Percentiles rank a stretch among this genome's conserved stretches.
Conservation (phyloP, 2,888 invertebrate genomes). For the Lomographa bimaculata region DNA sequence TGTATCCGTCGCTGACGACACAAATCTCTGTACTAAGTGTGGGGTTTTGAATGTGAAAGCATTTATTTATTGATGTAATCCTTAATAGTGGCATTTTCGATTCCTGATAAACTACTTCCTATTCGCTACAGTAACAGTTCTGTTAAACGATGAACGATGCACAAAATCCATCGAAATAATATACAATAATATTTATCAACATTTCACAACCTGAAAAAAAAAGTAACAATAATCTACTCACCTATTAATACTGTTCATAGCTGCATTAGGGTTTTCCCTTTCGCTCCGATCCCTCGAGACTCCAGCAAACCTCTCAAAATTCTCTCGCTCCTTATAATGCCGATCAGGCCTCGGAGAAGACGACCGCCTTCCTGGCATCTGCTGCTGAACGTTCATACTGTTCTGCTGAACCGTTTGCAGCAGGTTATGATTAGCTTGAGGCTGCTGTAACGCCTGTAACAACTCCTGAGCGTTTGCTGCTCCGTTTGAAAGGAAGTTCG, state of each 20-base stretch:
- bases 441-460: constrained; percentile 85
- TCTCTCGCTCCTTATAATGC: constrained; percentile 79
- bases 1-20: too few species aligned
- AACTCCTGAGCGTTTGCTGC: constrained; percentile 88
- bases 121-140: too few species aligned
- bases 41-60: too few species aligned
- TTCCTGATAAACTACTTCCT: too few species aligned
- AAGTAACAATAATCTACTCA: constrained; percentile 61
- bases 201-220: too few species aligned
- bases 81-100: too few species aligned
- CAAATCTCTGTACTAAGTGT: too few species aligned
- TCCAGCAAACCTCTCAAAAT: constrained; percentile 69
- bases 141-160: too few species aligned
- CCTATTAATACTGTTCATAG: constrained; percentile 88
- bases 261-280: constrained; percentile 78
- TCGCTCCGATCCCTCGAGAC: constrained; percentile 80
- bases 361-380: constrained; percentile 76
- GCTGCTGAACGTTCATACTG: constrained; percentile 64
- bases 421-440: constrained; percentile 76
- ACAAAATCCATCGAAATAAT: too few species aligned
- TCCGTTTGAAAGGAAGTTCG: constrained; percentile 89
- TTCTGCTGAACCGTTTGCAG: constrained; percentile 78
- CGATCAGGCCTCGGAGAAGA: constrained; percentile 74
- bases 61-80: too few species aligned
- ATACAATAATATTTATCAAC: too few species aligned